Evolutionary conservation across 2,113 vertebrate genomes (phyloP).

Genomic region (Malaclemys terrapin): DNA sequence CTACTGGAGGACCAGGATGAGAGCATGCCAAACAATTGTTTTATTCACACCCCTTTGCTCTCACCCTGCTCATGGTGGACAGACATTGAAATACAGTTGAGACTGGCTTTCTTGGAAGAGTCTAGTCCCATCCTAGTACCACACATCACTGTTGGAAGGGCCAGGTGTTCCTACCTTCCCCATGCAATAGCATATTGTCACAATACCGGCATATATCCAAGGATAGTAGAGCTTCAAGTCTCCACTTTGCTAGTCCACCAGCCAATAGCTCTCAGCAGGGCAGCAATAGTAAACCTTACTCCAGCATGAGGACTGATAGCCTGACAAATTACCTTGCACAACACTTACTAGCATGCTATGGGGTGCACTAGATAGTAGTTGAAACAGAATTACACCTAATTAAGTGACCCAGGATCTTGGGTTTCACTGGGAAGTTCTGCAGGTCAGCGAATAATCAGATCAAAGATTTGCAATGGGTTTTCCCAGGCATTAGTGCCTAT

Average conservation of each 20-base stretch:
- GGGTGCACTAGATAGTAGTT: background rate
- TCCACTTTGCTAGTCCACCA: accelerated
- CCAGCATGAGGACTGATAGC: background rate
- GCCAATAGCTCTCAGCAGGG: accelerated
- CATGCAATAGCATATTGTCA: background rate
- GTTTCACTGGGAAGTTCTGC: accelerated
- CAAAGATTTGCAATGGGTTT: background rate
- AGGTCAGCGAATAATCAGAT: background rate
- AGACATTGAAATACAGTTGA: background rate
- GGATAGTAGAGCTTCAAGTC: background rate
- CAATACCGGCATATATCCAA: accelerated
- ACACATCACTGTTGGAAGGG: background rate
- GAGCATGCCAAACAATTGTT: background rate
- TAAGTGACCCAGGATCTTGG: accelerated
- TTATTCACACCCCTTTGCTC: background rate
- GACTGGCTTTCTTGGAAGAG: background rate
- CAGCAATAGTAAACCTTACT: accelerated
- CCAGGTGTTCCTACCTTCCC: no score
- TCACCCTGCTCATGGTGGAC: background rate
- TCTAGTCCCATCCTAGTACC: accelerated
- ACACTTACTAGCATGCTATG: background rate
- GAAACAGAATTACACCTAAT: accelerated
- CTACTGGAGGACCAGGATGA: accelerated
- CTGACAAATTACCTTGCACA: background rate
- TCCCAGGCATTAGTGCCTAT: accelerated